A percentile compares a stretch with the other conserved stretches of the same genome.
phyloP scores from a whole-genome alignment of 2,888 invertebrate species.

The Pilophorus perplexus region DNA sequence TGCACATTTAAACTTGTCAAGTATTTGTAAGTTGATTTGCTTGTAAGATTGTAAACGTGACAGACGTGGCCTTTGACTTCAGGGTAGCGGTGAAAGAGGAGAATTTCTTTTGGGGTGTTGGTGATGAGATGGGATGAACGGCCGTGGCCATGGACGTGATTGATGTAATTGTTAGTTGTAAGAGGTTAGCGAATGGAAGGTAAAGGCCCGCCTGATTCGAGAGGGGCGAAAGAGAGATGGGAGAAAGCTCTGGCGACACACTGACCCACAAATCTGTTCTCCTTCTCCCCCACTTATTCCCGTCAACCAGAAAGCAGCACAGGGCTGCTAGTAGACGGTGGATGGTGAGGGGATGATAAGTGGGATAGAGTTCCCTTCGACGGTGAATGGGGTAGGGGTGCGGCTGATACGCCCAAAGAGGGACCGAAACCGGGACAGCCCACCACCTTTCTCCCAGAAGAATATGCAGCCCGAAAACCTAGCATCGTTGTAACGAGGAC shows the following conservation, averaged over 20 bases:
- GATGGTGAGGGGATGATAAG: too few species aligned
- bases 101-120: too few species aligned
- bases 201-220: constrained; percentile 7
- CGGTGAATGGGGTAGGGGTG: not conserved
- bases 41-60: too few species aligned
- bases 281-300: constrained; percentile 25
- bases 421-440: constrained; percentile 8
- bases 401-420: not conserved
- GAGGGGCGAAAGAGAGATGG: constrained; percentile 35
- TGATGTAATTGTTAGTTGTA: constrained; percentile 36
- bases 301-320: too few species aligned
- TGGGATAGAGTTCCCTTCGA: too few species aligned
- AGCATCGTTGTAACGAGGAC: constrained; percentile 10
- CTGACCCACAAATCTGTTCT: constrained; percentile 34
- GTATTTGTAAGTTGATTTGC: too few species aligned
- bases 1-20: too few species aligned
- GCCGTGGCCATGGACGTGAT: constrained; percentile 32
- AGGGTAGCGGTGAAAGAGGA: not conserved
- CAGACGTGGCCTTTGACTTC: not conserved
- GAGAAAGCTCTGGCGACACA: constrained; percentile 34
- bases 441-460: not conserved
- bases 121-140: not conserved
- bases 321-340: too few species aligned
- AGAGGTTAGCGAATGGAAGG: constrained; percentile 32
- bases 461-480: not conserved